Evolutionary conservation across 2,113 vertebrate species (phyloP).

Genomic region (Gila orcuttii): DNA sequence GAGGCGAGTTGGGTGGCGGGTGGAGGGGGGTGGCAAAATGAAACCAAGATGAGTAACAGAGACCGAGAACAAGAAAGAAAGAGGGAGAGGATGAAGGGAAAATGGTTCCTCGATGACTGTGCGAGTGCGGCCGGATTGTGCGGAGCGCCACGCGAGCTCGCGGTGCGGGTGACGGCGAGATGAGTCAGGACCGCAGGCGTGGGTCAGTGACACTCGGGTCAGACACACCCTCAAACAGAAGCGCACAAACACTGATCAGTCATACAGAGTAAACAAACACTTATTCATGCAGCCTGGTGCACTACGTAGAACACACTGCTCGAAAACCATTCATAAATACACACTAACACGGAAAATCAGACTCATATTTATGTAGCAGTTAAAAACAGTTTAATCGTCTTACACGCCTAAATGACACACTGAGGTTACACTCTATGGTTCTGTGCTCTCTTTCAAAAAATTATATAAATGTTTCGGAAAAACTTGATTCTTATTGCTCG

Average conservation of each 20-base stretch:
- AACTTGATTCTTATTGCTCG: not conserved
- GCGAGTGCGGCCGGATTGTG: conserved; percentile 43
- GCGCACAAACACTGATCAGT: conserved; percentile 33
- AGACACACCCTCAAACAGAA: conserved; percentile 42
- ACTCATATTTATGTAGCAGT: not conserved
- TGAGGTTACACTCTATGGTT: not conserved
- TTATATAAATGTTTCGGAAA: not conserved
- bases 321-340: conserved; percentile 30
- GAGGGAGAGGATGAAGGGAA: conserved; percentile 51
- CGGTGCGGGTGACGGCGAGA: conserved; percentile 49
- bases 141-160: conserved; percentile 47
- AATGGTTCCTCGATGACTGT: conserved; percentile 64
- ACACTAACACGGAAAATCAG: conserved; percentile 25
- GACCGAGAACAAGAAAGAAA: conserved; percentile 47
- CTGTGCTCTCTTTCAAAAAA: not conserved
- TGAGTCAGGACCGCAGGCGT: conserved; percentile 59
- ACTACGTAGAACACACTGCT: conserved; percentile 36
- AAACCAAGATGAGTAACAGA: conserved; percentile 67
- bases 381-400: not conserved
- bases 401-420: not conserved
- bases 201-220: conserved; percentile 49
- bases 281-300: not conserved
- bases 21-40: conserved; percentile 56
- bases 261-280: conserved; percentile 40
- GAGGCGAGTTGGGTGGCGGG: not conserved